phyloP scores from a whole-genome alignment of 35 echinoderm and acorn worm species.

The Anneissia japonica region DNA sequence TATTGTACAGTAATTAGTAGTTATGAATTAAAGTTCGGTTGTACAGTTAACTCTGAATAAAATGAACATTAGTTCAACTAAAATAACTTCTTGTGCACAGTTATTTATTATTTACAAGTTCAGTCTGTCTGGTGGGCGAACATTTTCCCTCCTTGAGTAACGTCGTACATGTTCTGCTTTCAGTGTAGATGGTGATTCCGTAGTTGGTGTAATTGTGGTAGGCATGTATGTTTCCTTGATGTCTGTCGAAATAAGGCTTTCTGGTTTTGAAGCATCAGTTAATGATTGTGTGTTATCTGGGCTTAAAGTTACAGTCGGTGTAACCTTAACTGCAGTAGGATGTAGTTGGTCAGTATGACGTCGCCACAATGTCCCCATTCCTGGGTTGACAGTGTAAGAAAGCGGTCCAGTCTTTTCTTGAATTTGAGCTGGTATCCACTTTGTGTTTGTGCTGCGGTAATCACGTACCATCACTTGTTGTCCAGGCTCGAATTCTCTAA shows the following conservation, averaged over 20 bases:
- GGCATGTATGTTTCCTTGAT: too few species aligned
- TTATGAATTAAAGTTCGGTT: too few species aligned
- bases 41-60: too few species aligned
- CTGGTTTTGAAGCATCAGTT: not conserved
- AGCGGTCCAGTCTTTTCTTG: not conserved
- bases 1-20: too few species aligned
- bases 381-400: not conserved
- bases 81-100: not conserved
- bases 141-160: not conserved
- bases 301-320: not conserved
- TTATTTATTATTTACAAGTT: not conserved
- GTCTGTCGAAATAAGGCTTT: not conserved
- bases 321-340: not conserved
- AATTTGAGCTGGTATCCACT: not conserved
- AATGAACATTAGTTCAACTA: conserved; percentile 1
- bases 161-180: not conserved
- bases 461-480: not conserved
- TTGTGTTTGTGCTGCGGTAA: not conserved
- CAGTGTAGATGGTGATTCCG: not conserved
- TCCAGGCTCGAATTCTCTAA: not conserved
- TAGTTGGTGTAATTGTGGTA: too few species aligned
- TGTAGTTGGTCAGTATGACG: not conserved
- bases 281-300: not conserved
- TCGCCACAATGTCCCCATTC: not conserved
- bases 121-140: not conserved